Conservation (phyloP, 1,140 invertebrate species). For the Pemphigus obesinymphae region DNA sequence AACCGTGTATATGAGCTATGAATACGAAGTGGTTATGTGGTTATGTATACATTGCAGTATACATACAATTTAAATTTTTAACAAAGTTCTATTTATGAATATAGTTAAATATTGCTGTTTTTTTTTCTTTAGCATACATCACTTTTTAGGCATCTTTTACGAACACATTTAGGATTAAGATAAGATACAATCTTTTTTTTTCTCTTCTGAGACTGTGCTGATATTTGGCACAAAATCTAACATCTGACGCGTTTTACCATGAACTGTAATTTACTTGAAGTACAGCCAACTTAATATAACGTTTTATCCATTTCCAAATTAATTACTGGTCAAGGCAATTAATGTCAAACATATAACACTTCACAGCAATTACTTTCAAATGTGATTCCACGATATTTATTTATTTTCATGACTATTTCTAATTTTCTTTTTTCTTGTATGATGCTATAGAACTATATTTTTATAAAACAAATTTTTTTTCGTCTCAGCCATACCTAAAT, state of each 20-base stretch:
- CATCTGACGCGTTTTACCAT: slow-evolving; percentile 17
- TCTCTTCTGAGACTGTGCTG: neutral
- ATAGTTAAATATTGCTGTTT: neutral
- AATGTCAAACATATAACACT: slow-evolving; percentile 35
- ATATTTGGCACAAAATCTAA: slow-evolving; percentile 25
- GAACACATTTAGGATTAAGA: neutral
- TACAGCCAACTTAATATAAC: slow-evolving; percentile 21
- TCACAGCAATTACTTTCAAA: slow-evolving; percentile 8
- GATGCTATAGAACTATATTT: neutral
- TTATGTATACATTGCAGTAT: too few relatives aligned
- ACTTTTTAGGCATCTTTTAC: neutral
- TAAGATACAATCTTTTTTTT: slow-evolving; percentile 10
- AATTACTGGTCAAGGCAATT: slow-evolving; percentile 40
- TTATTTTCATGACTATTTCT: neutral
- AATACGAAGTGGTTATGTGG: too few relatives aligned
- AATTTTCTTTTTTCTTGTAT: neutral
- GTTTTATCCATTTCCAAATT: slow-evolving; percentile 34
- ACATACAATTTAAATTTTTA: neutral
- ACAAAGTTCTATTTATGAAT: neutral
- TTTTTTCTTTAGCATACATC: neutral
- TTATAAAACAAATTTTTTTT: neutral
- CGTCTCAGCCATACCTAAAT: too few relatives aligned
- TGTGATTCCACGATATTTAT: neutral
- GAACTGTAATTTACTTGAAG: slow-evolving; percentile 34
- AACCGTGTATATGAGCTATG: too few relatives aligned